Percentiles rank a stretch among this genome's conserved stretches.
Conservation (phyloP, 1,140 invertebrate genomes). For the Drosophila kanapiae region DNA sequence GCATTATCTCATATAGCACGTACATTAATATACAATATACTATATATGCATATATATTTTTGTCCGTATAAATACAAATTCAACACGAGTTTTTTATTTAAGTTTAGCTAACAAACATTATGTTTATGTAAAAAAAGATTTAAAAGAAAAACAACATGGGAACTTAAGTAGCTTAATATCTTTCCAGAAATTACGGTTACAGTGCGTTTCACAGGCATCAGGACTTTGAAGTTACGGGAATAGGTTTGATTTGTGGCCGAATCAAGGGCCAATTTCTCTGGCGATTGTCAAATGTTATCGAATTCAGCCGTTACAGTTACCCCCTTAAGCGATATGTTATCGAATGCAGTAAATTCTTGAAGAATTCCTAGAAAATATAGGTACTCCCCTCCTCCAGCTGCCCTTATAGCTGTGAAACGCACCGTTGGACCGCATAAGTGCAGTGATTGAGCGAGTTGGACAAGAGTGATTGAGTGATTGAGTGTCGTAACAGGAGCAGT, state of each 20-base stretch:
- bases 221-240: neutral
- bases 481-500: constrained; percentile 15
- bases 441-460: neutral
- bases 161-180: neutral
- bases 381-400: neutral
- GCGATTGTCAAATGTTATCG: constrained; percentile 33
- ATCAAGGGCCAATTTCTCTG: neutral
- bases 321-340: constrained; percentile 21
- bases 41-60: constrained; percentile 16
- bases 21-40: constrained; percentile 31
- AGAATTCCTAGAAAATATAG: constrained; percentile 8
- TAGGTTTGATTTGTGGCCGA: neutral
- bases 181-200: neutral
- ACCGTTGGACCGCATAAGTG: constrained; percentile 1
- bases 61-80: constrained; percentile 71
- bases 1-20: constrained; percentile 62
- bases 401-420: constrained; percentile 21
- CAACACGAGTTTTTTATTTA: constrained; percentile 61
- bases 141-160: neutral
- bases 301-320: constrained; percentile 2
- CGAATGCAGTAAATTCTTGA: constrained; percentile 7
- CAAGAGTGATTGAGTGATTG: constrained; percentile 6
- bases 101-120: constrained; percentile 36
- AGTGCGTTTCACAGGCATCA: constrained; percentile 34
- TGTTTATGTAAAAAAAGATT: constrained; percentile 9